phyloP scores from a whole-genome alignment of 2,888 invertebrate species.

The Spialia ferax region DNA sequence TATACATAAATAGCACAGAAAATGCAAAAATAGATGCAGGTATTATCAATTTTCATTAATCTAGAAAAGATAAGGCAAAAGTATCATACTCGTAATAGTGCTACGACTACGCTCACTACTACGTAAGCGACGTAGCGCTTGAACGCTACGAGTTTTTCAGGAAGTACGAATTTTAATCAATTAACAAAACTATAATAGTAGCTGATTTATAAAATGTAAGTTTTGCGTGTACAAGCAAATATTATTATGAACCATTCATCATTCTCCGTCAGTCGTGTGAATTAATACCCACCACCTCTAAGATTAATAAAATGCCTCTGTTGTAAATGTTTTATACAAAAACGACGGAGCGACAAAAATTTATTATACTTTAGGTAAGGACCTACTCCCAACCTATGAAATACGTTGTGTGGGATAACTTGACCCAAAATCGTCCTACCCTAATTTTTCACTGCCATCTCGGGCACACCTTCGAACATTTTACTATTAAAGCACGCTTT shows the following conservation, averaged over 20 bases:
- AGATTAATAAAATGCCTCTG: constrained; percentile 4
- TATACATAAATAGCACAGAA: neutral
- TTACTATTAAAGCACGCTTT: neutral
- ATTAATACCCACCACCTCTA: neutral
- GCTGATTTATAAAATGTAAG: constrained; percentile 50
- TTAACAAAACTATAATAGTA: neutral
- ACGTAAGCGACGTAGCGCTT: neutral
- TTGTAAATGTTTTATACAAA: neutral
- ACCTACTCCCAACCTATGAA: too few relatives aligned
- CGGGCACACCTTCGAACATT: neutral
- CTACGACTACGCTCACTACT: constrained; percentile 4
- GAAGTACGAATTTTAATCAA: neutral
- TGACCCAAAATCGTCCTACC: constrained; percentile 4
- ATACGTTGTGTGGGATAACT: constrained; percentile 1
- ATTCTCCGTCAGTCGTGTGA: constrained; percentile 47
- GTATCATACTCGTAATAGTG: too few relatives aligned
- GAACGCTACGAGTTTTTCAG: neutral
- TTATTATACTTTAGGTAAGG: too few relatives aligned
- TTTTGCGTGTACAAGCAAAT: constrained; percentile 56
- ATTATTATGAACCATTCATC: constrained; percentile 55
- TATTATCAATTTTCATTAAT: neutral
- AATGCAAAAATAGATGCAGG: neutral
- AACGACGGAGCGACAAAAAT: too few relatives aligned
- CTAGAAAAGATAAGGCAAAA: too few relatives aligned
- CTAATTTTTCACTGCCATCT: constrained; percentile 22